Evolutionary conservation across 2,888 invertebrate species (phyloP).

Genomic region (Zeuzera pyrina): DNA sequence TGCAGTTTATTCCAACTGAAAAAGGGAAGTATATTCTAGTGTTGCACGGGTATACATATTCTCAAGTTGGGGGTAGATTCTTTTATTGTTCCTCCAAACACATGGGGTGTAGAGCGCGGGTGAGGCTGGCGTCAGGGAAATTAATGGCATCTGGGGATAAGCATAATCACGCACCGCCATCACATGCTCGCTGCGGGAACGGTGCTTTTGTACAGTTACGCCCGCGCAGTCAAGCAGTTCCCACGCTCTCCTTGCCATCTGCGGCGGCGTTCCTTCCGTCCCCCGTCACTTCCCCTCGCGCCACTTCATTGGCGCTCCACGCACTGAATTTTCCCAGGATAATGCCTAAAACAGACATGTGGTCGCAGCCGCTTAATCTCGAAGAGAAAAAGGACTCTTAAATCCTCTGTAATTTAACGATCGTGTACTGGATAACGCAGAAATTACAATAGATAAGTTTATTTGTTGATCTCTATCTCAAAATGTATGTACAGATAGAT

Average conservation of each 20-base stretch:
- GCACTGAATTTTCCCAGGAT: slow-evolving; percentile 54
- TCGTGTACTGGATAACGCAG: not conserved
- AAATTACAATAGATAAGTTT: not conserved
- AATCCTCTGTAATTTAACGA: not conserved
- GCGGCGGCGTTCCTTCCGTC: slow-evolving; percentile 13
- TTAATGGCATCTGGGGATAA: slow-evolving; percentile 53
- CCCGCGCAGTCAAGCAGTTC: slow-evolving; percentile 28
- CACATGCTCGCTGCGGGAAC: slow-evolving; percentile 63
- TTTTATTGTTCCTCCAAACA: slow-evolving; percentile 68
- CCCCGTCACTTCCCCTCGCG: slow-evolving; percentile 33
- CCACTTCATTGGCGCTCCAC: slow-evolving; percentile 46
- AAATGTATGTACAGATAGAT: too few species aligned
- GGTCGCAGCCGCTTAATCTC: slow-evolving; percentile 40
- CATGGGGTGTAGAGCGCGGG: slow-evolving; percentile 60
- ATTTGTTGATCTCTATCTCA: too few species aligned
- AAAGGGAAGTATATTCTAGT: slow-evolving; percentile 65
- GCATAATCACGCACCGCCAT: slow-evolving; percentile 61
- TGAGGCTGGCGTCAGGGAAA: slow-evolving; percentile 48
- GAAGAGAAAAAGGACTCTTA: slow-evolving; percentile 51
- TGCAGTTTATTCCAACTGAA: slow-evolving; percentile 67
- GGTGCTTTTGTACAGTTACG: slow-evolving; percentile 63
- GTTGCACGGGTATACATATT: slow-evolving; percentile 60
- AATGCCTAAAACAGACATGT: slow-evolving; percentile 57
- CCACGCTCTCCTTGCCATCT: slow-evolving; percentile 19
- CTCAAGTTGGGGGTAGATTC: slow-evolving; percentile 64